Conservation (phyloP, 1,140 invertebrate genomes). For the Cotesia vestalis region DNA sequence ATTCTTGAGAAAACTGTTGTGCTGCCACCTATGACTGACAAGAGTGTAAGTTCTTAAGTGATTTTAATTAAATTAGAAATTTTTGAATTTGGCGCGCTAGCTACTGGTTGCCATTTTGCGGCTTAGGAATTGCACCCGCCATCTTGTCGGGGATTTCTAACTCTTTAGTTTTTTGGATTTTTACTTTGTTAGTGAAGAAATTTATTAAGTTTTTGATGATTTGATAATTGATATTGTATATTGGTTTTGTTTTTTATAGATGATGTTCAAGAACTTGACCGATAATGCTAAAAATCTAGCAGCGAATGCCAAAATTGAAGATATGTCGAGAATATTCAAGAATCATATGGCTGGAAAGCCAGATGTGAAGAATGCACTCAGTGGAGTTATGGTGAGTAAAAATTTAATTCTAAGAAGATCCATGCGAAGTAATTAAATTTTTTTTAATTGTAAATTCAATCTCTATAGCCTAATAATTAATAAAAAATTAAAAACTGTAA, state of each 20-base stretch:
- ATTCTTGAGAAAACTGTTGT: constrained; percentile 99
- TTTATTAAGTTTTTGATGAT: too few relatives aligned
- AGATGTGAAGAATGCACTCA: constrained; percentile 92
- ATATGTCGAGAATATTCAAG: constrained; percentile 94
- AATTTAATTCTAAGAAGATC: background rate
- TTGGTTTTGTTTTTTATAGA: constrained; percentile 68
- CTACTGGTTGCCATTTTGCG: too few relatives aligned
- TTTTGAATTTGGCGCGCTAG: too few relatives aligned
- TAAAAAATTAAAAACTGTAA: too few relatives aligned
- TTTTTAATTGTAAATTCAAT: too few relatives aligned
- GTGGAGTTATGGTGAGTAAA: constrained; percentile 84
- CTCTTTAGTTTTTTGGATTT: too few relatives aligned
- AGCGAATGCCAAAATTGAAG: constrained; percentile 97
- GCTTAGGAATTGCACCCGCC: too few relatives aligned
- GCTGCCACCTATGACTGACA: constrained; percentile 97
- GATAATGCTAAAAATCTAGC: constrained; percentile 95
- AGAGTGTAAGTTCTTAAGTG: constrained; percentile 75
- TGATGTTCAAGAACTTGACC: constrained; percentile 94
- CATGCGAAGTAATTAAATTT: too few relatives aligned
- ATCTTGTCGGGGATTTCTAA: too few relatives aligned
- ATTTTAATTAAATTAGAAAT: constrained; percentile 1
- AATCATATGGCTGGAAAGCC: constrained; percentile 92
- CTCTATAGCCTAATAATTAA: too few relatives aligned
- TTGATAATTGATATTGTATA: too few relatives aligned
- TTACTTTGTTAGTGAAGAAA: too few relatives aligned